Evolutionary conservation across 1,140 invertebrate genomes (phyloP), one percentile per base, ranked within the genome.

Genomic region (Tetramorium parvispinum): DNA sequence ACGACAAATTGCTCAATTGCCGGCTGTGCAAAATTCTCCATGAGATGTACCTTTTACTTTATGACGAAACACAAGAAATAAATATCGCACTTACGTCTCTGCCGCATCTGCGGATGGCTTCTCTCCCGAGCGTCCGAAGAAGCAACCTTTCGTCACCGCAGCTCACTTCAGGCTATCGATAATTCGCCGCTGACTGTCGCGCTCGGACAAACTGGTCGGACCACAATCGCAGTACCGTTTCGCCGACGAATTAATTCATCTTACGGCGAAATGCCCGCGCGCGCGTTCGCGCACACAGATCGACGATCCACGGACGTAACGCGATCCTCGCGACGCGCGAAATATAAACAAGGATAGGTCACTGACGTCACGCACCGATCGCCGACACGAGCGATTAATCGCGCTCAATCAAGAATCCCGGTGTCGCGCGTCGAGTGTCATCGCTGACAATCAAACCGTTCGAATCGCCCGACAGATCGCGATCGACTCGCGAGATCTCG

Each of bases 201-300:
- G 51, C 37, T 27, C 49, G 51, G 43, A 6, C 49, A 71, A 81
- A 70, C 65, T 82, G 78, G 65, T 51, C 53, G 51, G 66, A 40
- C 77, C 43, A 53, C 77, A 66, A 59, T 55, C 66, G 40, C 51
- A 11, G 21, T 82, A 46, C 51, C 51, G 79, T 73, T 82, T 32
- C 51, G 40, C 18, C 66, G 24, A 55, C 6, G 27, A 61, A 66
- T 10, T 24, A 82, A 49, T 37, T 81, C 32, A 55, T 70, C 8
- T 21, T n/a, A 11, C 8, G 21, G 10, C 40, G 3, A 32, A 3
- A 32, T 3, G 32, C 32, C 32, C 32, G 32, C 32, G 32, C 32
- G 32, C 32, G 3, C 32, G 32, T 32, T 32, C 32, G 32, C 32
- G 32, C 32, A 32, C 32, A 32, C 32, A 43, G 40, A 43, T 32